phyloP scores from a whole-genome alignment of 1,140 invertebrate genomes.

The Heliconius congener region DNA sequence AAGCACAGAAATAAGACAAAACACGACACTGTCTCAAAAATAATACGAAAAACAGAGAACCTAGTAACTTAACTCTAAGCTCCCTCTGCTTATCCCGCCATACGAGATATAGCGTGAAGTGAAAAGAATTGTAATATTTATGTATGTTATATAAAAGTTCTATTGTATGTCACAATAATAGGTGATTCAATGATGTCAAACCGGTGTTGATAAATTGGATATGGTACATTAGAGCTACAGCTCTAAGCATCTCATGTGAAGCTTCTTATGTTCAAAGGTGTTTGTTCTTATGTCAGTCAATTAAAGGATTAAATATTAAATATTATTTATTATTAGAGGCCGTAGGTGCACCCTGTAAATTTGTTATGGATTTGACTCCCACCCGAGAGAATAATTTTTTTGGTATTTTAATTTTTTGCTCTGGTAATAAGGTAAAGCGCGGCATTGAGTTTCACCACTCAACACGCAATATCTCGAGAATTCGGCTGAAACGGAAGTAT shows the following conservation, averaged over 20 bases:
- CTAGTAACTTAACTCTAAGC: neutral
- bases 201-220: neutral
- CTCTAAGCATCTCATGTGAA: neutral
- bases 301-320: neutral
- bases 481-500: neutral
- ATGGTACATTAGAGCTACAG: neutral
- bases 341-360: neutral
- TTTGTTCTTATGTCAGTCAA: neutral
- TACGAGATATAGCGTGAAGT: too few relatives aligned
- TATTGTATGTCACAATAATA: neutral
- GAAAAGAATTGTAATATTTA: neutral
- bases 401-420: neutral
- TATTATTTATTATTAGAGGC: neutral
- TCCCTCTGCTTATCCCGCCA: neutral
- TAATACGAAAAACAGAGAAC: neutral
- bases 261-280: neutral
- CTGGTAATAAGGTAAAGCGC: neutral
- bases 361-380: neutral
- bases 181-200: slow-evolving; percentile 4
- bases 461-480: neutral
- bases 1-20: too few relatives aligned
- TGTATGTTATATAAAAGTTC: neutral
- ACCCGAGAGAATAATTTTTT: neutral
- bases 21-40: too few relatives aligned
- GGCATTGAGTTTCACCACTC: neutral